Base-by-base conservation (phyloP, 1,140 invertebrate species). In the Drosophila repletoides region DNA sequence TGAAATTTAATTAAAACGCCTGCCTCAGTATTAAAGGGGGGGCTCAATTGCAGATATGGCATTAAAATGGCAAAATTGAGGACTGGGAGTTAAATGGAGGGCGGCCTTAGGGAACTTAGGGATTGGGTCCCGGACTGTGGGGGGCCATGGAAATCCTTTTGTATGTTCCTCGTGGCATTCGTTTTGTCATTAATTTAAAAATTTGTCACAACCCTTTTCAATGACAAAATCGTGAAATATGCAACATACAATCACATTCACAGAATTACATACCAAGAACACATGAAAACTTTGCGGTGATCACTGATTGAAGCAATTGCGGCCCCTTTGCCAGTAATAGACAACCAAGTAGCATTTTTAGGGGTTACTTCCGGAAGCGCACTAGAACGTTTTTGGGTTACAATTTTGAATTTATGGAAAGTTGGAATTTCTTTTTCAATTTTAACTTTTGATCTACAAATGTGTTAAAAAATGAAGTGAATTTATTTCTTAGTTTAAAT, bases 181-280 rank as follows among this genome's bases (percentile, higher is more conserved):
- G 69, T 66, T 70, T 83, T 83, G 46, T 83, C 77, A 83, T 83
- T 83, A 83, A 76, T 83, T 74, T 83, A 76, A 74, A 76, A 71
- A 83, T 76, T 73, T 76, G 69, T 70, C 73, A 55, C 71, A 74
- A 83, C 79, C 77, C 79, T 83, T 83, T 76, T 76, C 77, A 81
- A 74, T 76, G 77, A 69, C 77, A 83, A 83, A 72, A 81, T 72
- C 61, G 66, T 33, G 33, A 12, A 49, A 72, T 55, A 73, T 46
- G 31, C 36, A 38, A 17, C 21, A 40, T 33, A 19, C 59, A 55
- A 24, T 34, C 29, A 24, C 31, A 22, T 0, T 7, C 10, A 24
- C 49, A 52, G 36, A 31, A 10, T 3, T 19, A 49, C 7, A 71
- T 17, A 7, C n/a, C 24, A n/a, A 15, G 24, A 5, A 26, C 14